Conservation (phyloP, 2,113 vertebrate genomes). For the Saguinus midas region DNA sequence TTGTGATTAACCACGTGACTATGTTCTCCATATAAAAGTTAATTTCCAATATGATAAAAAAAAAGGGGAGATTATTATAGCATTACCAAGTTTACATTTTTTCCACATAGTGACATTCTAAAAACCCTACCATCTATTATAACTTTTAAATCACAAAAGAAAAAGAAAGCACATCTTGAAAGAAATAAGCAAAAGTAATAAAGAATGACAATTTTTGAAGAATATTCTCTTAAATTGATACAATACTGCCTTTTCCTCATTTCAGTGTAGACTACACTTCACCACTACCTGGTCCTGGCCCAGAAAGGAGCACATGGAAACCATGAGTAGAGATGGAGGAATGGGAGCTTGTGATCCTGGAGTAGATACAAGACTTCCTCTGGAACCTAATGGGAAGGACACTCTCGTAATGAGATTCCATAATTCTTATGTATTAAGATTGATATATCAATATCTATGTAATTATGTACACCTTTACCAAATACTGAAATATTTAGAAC, state of each 20-base stretch:
- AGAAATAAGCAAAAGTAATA: neutral
- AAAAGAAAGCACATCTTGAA: neutral
- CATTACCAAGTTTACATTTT: neutral
- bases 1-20: neutral
- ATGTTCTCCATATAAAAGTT: neutral
- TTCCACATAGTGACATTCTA: neutral
- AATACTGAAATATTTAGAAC: neutral
- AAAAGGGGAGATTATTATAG: neutral
- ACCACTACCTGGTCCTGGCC: neutral
- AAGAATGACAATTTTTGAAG: neutral
- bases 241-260: neutral
- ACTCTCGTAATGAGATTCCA: neutral
- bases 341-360: neutral
- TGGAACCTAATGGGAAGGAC: neutral
- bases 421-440: neutral
- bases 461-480: neutral
- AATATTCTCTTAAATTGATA: neutral
- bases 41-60: constrained; percentile 7
- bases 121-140: neutral
- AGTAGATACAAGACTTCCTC: neutral
- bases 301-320: neutral
- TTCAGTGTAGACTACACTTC: neutral
- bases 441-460: too few species aligned
- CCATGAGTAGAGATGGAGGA: neutral
- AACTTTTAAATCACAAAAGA: neutral